Evolutionary conservation across 2,888 invertebrate species (phyloP).

Genomic region (Lycophotia porphyrea): DNA sequence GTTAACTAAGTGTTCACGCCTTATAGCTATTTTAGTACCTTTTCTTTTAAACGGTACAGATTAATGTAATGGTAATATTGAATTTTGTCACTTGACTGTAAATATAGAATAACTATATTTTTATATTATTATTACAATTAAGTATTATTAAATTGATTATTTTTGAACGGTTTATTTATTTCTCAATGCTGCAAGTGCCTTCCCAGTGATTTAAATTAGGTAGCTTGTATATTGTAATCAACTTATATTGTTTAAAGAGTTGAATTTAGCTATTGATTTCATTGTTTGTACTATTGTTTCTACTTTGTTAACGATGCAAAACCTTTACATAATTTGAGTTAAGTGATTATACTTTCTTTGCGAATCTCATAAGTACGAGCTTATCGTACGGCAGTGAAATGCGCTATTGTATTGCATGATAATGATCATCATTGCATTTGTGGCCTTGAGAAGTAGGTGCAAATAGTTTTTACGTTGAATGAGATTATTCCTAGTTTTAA

Average conservation of each 20-base stretch:
- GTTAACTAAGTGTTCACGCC: constrained; percentile 76
- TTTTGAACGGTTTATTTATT: constrained; percentile 78
- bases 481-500: constrained; percentile 87
- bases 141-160: constrained; percentile 81
- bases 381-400: constrained; percentile 60
- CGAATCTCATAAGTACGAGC: constrained; percentile 75
- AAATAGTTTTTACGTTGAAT: constrained; percentile 82
- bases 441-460: constrained; percentile 82
- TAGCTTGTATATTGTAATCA: constrained; percentile 63
- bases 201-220: constrained; percentile 67
- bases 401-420: constrained; percentile 40
- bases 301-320: constrained; percentile 29
- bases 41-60: constrained; percentile 69
- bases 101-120: constrained; percentile 88
- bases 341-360: constrained; percentile 64
- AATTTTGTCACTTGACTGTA: constrained; percentile 84
- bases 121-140: constrained; percentile 85
- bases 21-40: constrained; percentile 72
- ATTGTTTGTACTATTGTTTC: constrained; percentile 32
- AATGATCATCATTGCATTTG: constrained; percentile 67
- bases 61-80: constrained; percentile 79
- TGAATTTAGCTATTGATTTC: constrained; percentile 30
- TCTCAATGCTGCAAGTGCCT: constrained; percentile 83
- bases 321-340: constrained; percentile 54
- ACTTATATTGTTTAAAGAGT: constrained; percentile 19